Percentiles rank a stretch among this genome's conserved stretches.
Conservation (phyloP, 2,888 invertebrate genomes). For the Luffia ferchaultella region DNA sequence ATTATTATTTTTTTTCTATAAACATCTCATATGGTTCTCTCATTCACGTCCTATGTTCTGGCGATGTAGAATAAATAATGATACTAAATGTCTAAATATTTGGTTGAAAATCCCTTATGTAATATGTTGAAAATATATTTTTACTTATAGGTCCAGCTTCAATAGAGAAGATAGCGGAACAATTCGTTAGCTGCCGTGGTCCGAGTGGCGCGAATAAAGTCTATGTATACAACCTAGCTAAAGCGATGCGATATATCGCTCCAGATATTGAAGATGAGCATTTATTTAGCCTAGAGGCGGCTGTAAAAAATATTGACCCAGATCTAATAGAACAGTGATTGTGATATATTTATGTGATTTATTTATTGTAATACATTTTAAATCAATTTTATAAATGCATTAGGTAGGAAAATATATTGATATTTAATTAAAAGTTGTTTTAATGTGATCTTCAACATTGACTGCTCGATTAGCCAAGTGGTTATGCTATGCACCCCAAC, state of each 20-base stretch:
- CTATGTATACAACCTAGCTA: conserved; percentile 86
- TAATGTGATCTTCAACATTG: too few relatives aligned
- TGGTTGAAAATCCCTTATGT: neutral
- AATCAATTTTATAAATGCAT: conserved; percentile 7
- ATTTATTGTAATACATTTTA: neutral
- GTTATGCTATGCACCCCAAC: too few relatives aligned
- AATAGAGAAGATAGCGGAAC: conserved; percentile 78
- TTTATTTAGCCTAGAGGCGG: conserved; percentile 74
- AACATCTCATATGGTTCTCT: too few relatives aligned
- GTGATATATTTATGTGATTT: conserved; percentile 9
- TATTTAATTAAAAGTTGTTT: too few relatives aligned
- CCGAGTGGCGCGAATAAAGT: conserved; percentile 92
- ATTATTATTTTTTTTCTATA: too few relatives aligned
- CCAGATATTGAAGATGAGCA: conserved; percentile 80
- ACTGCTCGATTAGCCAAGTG: too few relatives aligned
- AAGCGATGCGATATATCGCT: conserved; percentile 78
- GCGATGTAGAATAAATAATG: too few relatives aligned
- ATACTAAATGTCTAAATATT: too few relatives aligned
- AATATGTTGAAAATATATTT: neutral
- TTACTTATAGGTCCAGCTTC: conserved; percentile 72
- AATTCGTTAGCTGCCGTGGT: conserved; percentile 77
- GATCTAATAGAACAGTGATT: conserved; percentile 16
- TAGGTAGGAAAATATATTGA: conserved; percentile 8
- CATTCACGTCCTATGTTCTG: too few relatives aligned
- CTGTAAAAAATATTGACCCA: conserved; percentile 43